phyloP scores from a whole-genome alignment of 1,140 invertebrate species.

The honey bee (Apis mellifera) region DNA sequence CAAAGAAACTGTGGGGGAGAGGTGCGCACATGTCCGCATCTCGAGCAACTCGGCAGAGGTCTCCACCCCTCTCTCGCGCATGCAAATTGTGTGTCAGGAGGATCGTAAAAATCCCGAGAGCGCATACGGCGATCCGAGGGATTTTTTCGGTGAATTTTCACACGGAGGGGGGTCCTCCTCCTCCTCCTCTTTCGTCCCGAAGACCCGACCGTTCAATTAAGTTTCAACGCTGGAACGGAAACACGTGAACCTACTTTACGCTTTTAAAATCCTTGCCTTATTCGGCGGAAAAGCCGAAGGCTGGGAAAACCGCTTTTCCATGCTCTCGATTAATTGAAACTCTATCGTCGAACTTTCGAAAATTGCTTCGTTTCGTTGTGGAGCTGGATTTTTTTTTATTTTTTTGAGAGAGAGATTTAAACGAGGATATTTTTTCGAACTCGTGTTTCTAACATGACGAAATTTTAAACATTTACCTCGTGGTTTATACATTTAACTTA shows the following conservation, averaged over 20 bases:
- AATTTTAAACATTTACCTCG: no score
- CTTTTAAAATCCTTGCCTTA: slow-evolving; percentile 1
- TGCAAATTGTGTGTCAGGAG: slow-evolving; percentile 53
- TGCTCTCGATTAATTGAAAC: neutral
- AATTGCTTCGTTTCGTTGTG: neutral
- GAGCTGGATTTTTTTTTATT: neutral
- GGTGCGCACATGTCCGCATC: slow-evolving; percentile 68
- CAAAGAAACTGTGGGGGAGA: slow-evolving; percentile 42
- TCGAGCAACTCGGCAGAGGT: slow-evolving; percentile 35
- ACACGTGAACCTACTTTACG: slow-evolving; percentile 42
- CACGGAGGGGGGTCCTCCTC: neutral
- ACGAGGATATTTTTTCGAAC: no score
- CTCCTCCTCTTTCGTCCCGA: no score
- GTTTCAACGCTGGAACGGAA: neutral
- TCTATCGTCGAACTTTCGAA: neutral
- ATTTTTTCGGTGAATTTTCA: slow-evolving; percentile 53
- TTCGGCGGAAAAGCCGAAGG: neutral
- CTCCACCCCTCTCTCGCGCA: slow-evolving; percentile 34
- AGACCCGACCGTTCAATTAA: slow-evolving; percentile 24
- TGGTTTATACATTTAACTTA: no score
- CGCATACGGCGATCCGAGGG: neutral
- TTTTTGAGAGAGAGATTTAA: no score
- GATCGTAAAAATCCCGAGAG: slow-evolving; percentile 41
- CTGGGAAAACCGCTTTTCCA: neutral
- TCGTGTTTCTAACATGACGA: no score